Evolutionary conservation across 2,113 vertebrate genomes (phyloP).

Genomic region (Siniperca chuatsi): DNA sequence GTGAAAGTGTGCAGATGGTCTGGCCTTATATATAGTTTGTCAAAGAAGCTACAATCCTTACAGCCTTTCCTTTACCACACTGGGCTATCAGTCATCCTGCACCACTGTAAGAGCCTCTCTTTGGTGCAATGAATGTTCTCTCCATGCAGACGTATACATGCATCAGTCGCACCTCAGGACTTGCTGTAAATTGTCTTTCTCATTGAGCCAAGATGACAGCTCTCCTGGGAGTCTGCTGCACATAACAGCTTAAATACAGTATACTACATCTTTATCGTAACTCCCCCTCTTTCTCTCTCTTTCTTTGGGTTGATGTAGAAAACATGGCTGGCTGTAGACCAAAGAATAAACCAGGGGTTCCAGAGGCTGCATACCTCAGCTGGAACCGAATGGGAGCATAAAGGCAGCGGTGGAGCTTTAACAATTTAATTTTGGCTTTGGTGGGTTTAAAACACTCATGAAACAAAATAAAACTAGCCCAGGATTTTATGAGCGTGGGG

Average conservation of each 20-base stretch:
- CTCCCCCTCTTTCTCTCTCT: conserved; percentile 17
- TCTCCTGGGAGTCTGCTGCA: conserved; percentile 34
- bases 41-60: conserved; percentile 11
- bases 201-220: conserved; percentile 1
- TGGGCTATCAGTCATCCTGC: conserved; percentile 16
- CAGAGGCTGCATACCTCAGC: conserved; percentile 44
- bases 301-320: conserved; percentile 27
- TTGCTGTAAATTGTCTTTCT: conserved; percentile 15
- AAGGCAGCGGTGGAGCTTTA: conserved; percentile 41
- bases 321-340: conserved; percentile 34
- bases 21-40: conserved; percentile 11
- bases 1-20: conserved; percentile 26
- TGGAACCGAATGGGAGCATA: conserved; percentile 40
- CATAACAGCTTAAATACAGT: conserved; percentile 28
- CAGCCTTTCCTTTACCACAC: neutral
- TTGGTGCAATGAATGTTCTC: conserved; percentile 10
- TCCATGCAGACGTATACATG: neutral
- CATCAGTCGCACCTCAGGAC: conserved; percentile 23
- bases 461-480: conserved; percentile 64
- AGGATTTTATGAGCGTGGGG: conserved; percentile 60
- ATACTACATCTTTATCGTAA: conserved; percentile 2
- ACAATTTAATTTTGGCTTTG: conserved; percentile 55
- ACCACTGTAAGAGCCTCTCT: neutral
- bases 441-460: conserved; percentile 58
- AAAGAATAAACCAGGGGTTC: conserved; percentile 49